Percentiles rank a stretch among this genome's conserved stretches.
Evolutionary conservation across 2,888 invertebrate genomes (phyloP).

Genomic region (Coenonympha glycerion): DNA sequence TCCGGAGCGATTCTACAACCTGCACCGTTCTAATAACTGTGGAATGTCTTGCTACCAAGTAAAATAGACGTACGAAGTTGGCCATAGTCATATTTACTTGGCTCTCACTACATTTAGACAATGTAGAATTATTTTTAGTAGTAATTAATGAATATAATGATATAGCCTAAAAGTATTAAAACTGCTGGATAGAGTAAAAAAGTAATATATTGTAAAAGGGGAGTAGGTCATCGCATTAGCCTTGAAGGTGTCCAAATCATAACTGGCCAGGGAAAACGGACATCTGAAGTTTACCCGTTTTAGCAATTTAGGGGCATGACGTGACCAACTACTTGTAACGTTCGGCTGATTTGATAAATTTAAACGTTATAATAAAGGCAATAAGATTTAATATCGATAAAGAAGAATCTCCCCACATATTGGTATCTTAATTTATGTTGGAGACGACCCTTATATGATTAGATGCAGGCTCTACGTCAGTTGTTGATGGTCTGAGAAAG

Average conservation of each 20-base stretch:
- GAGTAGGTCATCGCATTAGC: neutral
- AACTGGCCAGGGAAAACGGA: constrained; percentile 2
- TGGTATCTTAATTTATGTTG: neutral
- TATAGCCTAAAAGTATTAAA: too few species aligned
- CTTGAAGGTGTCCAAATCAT: neutral
- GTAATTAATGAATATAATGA: too few species aligned
- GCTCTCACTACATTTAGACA: too few species aligned
- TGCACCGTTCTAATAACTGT: too few species aligned
- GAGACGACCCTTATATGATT: neutral
- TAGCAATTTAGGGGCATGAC: neutral
- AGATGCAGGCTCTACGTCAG: neutral
- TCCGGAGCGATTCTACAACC: too few species aligned
- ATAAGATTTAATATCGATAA: neutral
- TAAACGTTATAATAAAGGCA: neutral
- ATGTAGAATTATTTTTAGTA: too few species aligned
- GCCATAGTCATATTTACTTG: too few species aligned
- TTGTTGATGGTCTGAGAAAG: neutral
- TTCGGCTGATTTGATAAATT: neutral
- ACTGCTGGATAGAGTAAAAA: too few species aligned
- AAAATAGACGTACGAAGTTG: too few species aligned
- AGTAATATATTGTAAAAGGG: too few species aligned
- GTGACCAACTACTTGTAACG: neutral
- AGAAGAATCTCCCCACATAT: neutral
- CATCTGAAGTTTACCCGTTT: neutral
- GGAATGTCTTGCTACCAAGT: too few species aligned